Base-by-base conservation (phyloP, 2,113 vertebrate species). In the Sapajus apella region DNA sequence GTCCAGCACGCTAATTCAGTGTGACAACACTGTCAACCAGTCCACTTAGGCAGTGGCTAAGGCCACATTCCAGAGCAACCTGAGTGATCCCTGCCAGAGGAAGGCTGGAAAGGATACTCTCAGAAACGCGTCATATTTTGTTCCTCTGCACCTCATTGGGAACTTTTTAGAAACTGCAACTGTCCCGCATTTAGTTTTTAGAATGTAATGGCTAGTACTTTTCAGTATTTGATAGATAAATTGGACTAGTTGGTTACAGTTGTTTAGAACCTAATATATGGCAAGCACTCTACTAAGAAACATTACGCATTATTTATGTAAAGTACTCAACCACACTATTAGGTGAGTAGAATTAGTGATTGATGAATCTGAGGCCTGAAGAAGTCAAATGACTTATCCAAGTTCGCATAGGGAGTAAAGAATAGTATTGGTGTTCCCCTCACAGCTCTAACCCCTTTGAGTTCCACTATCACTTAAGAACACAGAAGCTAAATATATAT, bases 281-380 rank as follows among this genome's bases (percentile, higher is more conserved):
- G 35, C 47, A 55, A 82, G 8, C 1, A 17, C 23, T 45, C 40
- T 91, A 32, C 27, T 80, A 81, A 84, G 47, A 79, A 55, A 35
- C 58, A 52, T 35, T n/a, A 58, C 3, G 0, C 6, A 23, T 52
- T 77, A 85, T 50, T 76, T 81, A 94, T 81, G 94, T 85, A 73
- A 91, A 81, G 25, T 70, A 45, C n/a, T 61, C 23, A 47, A 16
- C 10, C 23, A 64, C 14, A 73, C 4, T 79, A 2, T 10, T 73
- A 85, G 37, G 17, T 37, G 35, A 32, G 1, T 58, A 64, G 37
- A 96, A 32, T 96, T 80, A 66, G 58, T 94, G n/a, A 35, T 14
- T 82, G 50, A 64, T 77, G 12, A 96, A 94, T 75, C 43, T 58
- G 35, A 94, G 37, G 16, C n/a, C 81, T 83, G 77, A 82, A 83